A percentile compares a stretch with the other conserved stretches of the same genome.
These are phyloP conservation scores for Ptychoptera contaminata DNA, from an alignment of 2,888 invertebrate species.

Conservation along the genomic window DNA sequence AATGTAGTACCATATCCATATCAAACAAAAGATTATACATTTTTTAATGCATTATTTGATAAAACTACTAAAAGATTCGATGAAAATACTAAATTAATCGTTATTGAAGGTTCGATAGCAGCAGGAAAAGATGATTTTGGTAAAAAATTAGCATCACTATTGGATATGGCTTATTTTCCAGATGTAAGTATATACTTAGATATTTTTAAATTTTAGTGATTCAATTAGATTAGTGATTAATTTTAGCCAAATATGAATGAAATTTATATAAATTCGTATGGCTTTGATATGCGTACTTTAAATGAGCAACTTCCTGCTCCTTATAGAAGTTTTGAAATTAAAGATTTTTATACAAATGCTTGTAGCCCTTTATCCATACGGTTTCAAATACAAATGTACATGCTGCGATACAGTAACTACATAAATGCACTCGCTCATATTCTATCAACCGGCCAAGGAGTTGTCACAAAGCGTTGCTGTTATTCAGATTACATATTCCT, in stretches of 20 bases:
- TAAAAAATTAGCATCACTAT: constrained; percentile 61
- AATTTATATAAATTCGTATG: constrained; percentile 56
- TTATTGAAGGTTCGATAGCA: constrained; percentile 82
- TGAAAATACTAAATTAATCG: constrained; percentile 66
- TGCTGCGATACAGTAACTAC: constrained; percentile 49
- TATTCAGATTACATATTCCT: constrained; percentile 75
- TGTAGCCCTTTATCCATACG: constrained; percentile 43
- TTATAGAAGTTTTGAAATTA: constrained; percentile 55
- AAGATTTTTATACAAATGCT: constrained; percentile 58
- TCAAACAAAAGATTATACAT: constrained; percentile 40
- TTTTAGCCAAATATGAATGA: constrained; percentile 49
- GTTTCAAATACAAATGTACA: constrained; percentile 60
- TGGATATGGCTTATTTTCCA: constrained; percentile 76
- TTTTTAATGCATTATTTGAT: constrained; percentile 37
- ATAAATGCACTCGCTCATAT: constrained; percentile 75
- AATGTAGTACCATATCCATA: constrained; percentile 52
- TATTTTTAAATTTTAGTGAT: constrained; percentile 17
- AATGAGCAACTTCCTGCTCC: constrained; percentile 54
- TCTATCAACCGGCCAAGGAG: constrained; percentile 87
- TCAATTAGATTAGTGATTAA: not conserved
- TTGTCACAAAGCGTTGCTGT: constrained; percentile 69
- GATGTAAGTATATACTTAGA: constrained; percentile 10
- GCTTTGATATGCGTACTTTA: constrained; percentile 60
- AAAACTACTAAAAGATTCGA: constrained; percentile 49
- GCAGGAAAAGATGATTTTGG: constrained; percentile 74